Percentiles rank a stretch among this genome's conserved stretches.
phyloP scores from a whole-genome alignment of 2,113 vertebrate genomes.

The Ancistrus triradiatus region DNA sequence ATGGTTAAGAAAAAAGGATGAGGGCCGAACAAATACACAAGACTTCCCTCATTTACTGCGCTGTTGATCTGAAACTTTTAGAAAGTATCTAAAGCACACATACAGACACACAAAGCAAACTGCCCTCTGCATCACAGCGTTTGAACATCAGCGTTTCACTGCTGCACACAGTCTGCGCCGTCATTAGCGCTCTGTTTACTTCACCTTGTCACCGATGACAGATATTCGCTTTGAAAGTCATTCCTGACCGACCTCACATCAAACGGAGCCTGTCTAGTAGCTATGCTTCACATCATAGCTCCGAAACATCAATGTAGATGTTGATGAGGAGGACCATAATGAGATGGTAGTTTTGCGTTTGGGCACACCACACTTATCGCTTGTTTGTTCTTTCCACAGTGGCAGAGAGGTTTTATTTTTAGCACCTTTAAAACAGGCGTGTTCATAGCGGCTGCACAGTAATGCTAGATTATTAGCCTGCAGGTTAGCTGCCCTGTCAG shows the following conservation, averaged over 20 bases:
- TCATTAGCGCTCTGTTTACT: constrained; percentile 41
- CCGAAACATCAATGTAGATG: constrained; percentile 20
- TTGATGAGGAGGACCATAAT: constrained; percentile 36
- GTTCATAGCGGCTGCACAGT: constrained; percentile 5
- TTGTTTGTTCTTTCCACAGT: constrained; percentile 15
- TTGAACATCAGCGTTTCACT: constrained; percentile 26
- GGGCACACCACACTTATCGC: background rate
- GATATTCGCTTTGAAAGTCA: constrained; percentile 33
- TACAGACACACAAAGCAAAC: background rate
- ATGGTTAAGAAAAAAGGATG: no score
- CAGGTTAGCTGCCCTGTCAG: constrained; percentile 24
- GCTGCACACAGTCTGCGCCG: constrained; percentile 20
- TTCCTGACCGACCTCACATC: constrained; percentile 26
- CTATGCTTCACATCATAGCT: constrained; percentile 25
- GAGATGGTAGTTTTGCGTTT: constrained; percentile 17
- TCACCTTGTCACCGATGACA: constrained; percentile 32
- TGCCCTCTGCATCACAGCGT: constrained; percentile 7
- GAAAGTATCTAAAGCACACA: constrained; percentile 3
- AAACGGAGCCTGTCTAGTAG: constrained; percentile 31
- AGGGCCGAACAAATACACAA: no score
- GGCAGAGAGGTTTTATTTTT: constrained; percentile 29
- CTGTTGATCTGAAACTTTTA: background rate
- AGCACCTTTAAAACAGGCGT: constrained; percentile 10
- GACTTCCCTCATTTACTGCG: no score
- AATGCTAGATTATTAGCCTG: constrained; percentile 24